Conservation (phyloP, 2,888 invertebrate species). For the Metellina segmentata region DNA sequence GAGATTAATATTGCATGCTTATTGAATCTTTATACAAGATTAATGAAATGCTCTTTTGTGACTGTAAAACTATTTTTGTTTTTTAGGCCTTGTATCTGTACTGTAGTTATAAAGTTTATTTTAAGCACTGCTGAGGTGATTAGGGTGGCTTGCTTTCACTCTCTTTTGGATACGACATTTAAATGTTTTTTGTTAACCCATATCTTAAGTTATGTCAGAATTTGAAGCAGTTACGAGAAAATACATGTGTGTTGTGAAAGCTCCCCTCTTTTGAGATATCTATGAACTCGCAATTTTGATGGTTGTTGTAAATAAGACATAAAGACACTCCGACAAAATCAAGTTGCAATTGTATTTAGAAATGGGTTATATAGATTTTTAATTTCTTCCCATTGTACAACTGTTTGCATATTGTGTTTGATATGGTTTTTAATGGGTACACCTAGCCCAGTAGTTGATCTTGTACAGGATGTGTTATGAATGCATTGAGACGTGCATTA, state of each 20-base stretch:
- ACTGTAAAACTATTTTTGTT: not conserved
- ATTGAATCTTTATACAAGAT: constrained; percentile 10
- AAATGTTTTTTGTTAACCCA: not conserved
- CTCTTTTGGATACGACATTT: constrained; percentile 4
- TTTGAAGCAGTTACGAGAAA: not conserved
- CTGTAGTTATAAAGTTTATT: not conserved
- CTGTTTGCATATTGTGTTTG: constrained; percentile 73
- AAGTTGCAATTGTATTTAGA: constrained; percentile 61
- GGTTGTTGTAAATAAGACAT: constrained; percentile 65
- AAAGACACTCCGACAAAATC: constrained; percentile 67
- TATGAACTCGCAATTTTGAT: constrained; percentile 32
- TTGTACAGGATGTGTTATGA: constrained; percentile 70
- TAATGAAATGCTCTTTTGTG: not conserved
- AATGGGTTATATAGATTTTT: constrained; percentile 58
- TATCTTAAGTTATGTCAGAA: constrained; percentile 20
- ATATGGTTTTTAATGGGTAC: constrained; percentile 73
- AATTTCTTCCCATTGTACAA: constrained; percentile 72
- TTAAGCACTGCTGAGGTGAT: constrained; percentile 5
- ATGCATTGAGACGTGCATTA: constrained; percentile 53
- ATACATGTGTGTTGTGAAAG: not conserved
- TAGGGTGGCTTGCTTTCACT: constrained; percentile 31
- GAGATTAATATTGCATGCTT: constrained; percentile 58
- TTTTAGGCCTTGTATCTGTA: not conserved
- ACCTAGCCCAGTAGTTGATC: constrained; percentile 69
- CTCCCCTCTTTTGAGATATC: not conserved